phyloP scores from a whole-genome alignment of 2,888 invertebrate species.

The Busseola fusca region DNA sequence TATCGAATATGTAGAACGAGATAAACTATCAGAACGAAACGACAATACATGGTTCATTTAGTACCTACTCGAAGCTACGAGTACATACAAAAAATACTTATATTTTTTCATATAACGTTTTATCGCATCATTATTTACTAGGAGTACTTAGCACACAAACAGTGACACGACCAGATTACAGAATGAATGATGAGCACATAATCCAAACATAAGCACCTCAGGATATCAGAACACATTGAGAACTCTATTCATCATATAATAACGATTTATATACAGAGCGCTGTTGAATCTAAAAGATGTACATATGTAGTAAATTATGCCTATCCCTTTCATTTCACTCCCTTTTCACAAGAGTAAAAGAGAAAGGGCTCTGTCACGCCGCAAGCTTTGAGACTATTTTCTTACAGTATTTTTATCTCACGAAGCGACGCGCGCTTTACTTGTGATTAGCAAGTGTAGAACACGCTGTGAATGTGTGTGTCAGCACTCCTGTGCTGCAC shows the following conservation, averaged over 20 bases:
- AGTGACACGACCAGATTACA: conserved; percentile 65
- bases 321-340: conserved; percentile 58
- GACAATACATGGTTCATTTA: conserved; percentile 6
- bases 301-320: conserved; percentile 46
- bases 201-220: conserved; percentile 59
- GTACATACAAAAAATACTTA: conserved; percentile 16
- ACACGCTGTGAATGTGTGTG: background rate
- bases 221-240: conserved; percentile 53
- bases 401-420: conserved; percentile 34
- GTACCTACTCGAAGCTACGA: conserved; percentile 9
- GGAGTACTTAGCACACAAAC: conserved; percentile 54
- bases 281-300: conserved; percentile 45
- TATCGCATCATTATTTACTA: conserved; percentile 56
- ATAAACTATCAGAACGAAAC: conserved; percentile 39
- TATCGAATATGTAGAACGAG: conserved; percentile 7
- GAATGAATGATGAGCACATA: conserved; percentile 67
- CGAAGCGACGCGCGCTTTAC: background rate
- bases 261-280: conserved; percentile 33
- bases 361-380: conserved; percentile 55
- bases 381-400: conserved; percentile 65
- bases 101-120: conserved; percentile 43
- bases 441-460: background rate
- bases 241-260: conserved; percentile 24
- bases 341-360: conserved; percentile 54
- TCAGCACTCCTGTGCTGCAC: background rate